phyloP scores from a whole-genome alignment of 2,797 vertebrate genomes.

The Onychomys arenicola region DNA sequence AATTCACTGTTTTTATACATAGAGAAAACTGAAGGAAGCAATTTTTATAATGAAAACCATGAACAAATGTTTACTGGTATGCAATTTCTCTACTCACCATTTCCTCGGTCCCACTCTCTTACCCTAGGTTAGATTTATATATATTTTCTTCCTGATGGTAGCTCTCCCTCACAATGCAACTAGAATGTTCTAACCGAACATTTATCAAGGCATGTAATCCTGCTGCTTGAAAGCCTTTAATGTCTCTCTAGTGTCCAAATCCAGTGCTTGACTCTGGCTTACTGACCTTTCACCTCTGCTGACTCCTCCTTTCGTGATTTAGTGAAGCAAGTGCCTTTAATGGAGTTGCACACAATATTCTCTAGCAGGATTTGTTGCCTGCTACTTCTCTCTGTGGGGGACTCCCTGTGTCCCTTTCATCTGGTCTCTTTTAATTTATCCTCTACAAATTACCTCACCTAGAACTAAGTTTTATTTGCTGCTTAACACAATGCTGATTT shows the following conservation, averaged over 20 bases:
- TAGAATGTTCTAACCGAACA: not conserved
- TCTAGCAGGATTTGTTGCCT: not conserved
- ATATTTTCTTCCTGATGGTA: not conserved
- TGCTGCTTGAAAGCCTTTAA: not conserved
- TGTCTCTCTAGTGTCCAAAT: not conserved
- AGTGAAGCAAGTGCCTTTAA: not conserved
- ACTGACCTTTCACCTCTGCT: not conserved
- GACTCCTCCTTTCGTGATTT: not conserved
- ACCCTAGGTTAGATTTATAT: not conserved
- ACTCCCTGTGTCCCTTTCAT: not conserved
- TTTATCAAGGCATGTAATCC: slow-evolving; percentile 1
- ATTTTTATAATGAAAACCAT: not conserved
- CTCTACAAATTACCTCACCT: not conserved
- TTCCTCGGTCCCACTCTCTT: not conserved
- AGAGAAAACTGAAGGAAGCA: not conserved
- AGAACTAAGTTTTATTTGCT: not conserved
- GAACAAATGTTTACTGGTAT: slow-evolving; percentile 12
- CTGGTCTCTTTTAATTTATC: not conserved
- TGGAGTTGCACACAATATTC: not conserved
- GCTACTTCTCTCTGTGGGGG: not conserved
- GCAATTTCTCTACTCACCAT: not conserved
- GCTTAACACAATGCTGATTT: not conserved
- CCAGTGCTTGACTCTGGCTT: slow-evolving; percentile 11
- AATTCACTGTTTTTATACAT: slow-evolving; percentile 23
- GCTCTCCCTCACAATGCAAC: not conserved